phyloP scores from a whole-genome alignment of 2,888 invertebrate genomes.

The Arctia plantaginis region DNA sequence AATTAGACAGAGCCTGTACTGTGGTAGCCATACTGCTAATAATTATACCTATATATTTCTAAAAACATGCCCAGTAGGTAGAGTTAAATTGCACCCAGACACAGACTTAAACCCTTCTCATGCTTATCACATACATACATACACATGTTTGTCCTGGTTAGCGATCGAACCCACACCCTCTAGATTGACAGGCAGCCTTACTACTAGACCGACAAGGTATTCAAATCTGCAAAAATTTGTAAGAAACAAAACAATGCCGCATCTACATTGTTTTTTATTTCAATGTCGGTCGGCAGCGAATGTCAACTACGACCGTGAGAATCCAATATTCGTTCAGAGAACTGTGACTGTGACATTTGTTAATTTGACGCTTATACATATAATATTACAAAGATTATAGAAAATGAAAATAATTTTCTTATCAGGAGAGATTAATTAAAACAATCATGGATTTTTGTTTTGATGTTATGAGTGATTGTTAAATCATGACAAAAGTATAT shows the following conservation, averaged over 20 bases:
- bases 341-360: constrained; percentile 40
- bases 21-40: too few species aligned
- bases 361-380: constrained; percentile 37
- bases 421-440: constrained; percentile 15
- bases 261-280: constrained; percentile 50
- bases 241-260: constrained; percentile 29
- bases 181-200: too few species aligned
- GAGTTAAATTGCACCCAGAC: too few species aligned
- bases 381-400: constrained; percentile 31
- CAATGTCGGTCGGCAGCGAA: constrained; percentile 61
- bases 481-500: too few species aligned
- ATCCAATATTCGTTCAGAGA: constrained; percentile 62
- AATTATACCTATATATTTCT: too few species aligned
- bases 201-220: too few species aligned
- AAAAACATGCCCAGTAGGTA: too few species aligned
- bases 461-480: background rate
- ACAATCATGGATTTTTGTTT: constrained; percentile 21
- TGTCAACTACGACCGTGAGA: constrained; percentile 75
- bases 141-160: too few species aligned
- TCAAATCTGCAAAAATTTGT: background rate
- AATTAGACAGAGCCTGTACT: too few species aligned
- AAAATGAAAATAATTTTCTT: constrained; percentile 8
- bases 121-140: too few species aligned
- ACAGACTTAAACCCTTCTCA: too few species aligned
- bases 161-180: too few species aligned